Evolutionary conservation across 2,888 invertebrate genomes (phyloP), one percentile per base, ranked within the genome.

Genomic region (Diloba caeruleocephala): DNA sequence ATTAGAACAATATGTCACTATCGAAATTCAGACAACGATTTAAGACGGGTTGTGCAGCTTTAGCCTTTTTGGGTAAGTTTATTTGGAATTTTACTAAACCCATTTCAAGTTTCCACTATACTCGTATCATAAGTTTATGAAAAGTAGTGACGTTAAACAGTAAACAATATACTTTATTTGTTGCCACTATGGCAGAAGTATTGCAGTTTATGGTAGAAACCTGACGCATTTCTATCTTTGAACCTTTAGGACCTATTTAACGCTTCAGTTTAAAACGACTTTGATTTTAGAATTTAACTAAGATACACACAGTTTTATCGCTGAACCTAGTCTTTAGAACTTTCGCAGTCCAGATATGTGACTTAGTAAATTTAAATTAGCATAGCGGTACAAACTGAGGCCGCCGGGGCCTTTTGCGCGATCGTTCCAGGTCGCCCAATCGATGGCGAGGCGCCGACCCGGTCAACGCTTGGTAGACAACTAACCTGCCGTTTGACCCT

Each of bases 401-500:
- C 64, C 64, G 52, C 45, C n/a, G n/a, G 60, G 39, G 54, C 39
- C 37, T 7, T 21, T 56, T 38, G 59, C 60, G 50, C 48, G 43
- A 58, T 54, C 32, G 53, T 62, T 67, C 60, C 72, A 74, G 81
- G 82, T 79, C 78, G 82, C 14, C 21, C 76, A 82, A 85, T 85
- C 85, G 85, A 85, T 85, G 71, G 65, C 56, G 63, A 65, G 78
- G 74, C 80, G 75, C 76, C 85, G 79, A 79, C 85, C 82, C 73
- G 85, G 85, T 86, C 83, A 82, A 65, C 74, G 68, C 29, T 59
- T 56, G 67, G 58, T 53, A 73, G 73, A 65, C 70, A 71, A 53
- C 59, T 61, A 60, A 62, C 69, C 71, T 64, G 66, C 66, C 37
- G 43, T 48, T 62, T 76, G 80, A 76, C 82, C 82, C 81, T n/a